A percentile compares a stretch with the other conserved stretches of the same genome.
These are phyloP conservation scores for Drosophila parvula DNA, from an alignment of 1,140 invertebrate genomes.

Conservation along the genomic window DNA sequence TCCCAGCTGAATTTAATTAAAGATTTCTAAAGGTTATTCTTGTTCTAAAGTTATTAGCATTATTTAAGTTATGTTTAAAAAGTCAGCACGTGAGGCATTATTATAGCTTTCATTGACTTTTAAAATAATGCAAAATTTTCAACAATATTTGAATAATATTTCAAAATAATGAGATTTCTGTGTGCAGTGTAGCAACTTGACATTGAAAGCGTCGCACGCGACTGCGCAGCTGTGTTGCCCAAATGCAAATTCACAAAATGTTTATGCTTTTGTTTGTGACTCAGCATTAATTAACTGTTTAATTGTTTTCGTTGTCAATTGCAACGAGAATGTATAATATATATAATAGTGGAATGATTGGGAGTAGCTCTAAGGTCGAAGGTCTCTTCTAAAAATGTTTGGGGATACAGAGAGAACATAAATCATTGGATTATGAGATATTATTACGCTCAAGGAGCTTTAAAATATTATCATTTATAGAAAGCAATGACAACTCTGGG, in stretches of 20 bases:
- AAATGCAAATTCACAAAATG: conserved; percentile 22
- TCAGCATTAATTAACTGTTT: conserved; percentile 12
- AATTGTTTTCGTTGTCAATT: conserved; percentile 15
- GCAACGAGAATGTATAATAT: background rate
- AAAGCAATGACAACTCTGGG: too few species aligned
- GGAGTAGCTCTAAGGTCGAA: background rate
- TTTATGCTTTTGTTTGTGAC: conserved; percentile 1
- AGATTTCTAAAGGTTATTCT: background rate
- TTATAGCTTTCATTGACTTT: too few species aligned
- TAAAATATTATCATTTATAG: too few species aligned
- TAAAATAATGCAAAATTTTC: too few species aligned
- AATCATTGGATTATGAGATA: too few species aligned
- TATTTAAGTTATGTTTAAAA: too few species aligned
- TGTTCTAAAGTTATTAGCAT: too few species aligned
- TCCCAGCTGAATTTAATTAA: background rate
- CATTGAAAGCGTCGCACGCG: conserved; percentile 60
- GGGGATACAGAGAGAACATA: too few species aligned
- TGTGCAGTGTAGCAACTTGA: conserved; percentile 47
- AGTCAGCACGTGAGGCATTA: too few species aligned
- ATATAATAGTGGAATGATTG: background rate
- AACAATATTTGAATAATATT: background rate
- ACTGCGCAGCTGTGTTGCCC: conserved; percentile 18
- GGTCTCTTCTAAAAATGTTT: background rate
- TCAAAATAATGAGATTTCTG: conserved; percentile 13
- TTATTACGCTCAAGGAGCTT: too few species aligned